Evolutionary conservation across 1,140 invertebrate genomes (phyloP), one percentile per base, ranked within the genome.

Genomic region (Proctacanthus coquilletti): DNA sequence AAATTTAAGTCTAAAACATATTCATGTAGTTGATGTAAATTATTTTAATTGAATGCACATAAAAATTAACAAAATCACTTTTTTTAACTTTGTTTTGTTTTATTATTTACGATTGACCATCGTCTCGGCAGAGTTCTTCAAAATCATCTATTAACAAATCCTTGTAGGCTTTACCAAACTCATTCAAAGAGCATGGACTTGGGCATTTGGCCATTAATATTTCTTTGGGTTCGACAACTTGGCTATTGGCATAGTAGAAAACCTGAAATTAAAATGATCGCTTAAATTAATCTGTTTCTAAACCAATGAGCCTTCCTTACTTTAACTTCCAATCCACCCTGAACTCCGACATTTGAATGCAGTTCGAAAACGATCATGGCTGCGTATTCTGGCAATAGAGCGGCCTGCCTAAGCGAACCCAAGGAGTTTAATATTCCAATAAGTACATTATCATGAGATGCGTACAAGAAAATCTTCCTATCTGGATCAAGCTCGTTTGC

Each of bases 371-470:
- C 65, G 2, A 85, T 39, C 11, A 71, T 70, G 1, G 78, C 71
- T 2, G 77, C 77, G 55, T 77, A 80, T 27, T 75, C 72, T 0
- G 80, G 80, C 47, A 76, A 71, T 9, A 78, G 50, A 13, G 53
- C 39, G 11, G 64, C 57, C 42, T 71, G 57, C 39, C 74, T 66
- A 0, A 63, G 52, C 41, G 75, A 74, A 6, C 76, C 76, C 45
- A 84, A 63, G 0, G 77, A 66, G 40, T 77, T 66, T 60, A 80
- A 65, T 5, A 77, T 46, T 46, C 70, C 74, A 0, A 84, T 75
- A n/a, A 84, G 49, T 1, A 74, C 80, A 2, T 80, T 61, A 52
- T 85, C 81, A 50, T 85, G 81, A 0, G 64, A 78, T 0, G 79
- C 70, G 55, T 81, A 84, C 8, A 77, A 50, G 46, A 69, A 66